A percentile compares a stretch with the other conserved stretches of the same genome.
phyloP scores from a whole-genome alignment of 1,140 invertebrate genomes.

The Archegozetes longisetosus region DNA sequence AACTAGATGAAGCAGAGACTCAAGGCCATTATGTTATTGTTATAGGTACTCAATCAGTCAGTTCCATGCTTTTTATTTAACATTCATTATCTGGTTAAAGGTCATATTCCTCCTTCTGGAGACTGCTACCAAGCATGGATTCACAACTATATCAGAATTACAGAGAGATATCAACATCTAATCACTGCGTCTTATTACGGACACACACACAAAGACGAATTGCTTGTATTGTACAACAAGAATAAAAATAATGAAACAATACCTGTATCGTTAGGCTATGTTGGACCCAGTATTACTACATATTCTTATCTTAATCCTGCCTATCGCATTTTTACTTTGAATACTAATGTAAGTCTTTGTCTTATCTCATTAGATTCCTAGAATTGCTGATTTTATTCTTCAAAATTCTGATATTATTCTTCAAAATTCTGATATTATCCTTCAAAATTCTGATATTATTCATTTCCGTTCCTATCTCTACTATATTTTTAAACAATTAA shows the following conservation, averaged over 20 bases:
- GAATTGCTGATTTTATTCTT: no score
- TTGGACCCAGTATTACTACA: constrained; percentile 8
- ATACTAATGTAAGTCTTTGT: not conserved
- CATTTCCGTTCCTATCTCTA: no score
- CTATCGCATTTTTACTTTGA: constrained; percentile 10
- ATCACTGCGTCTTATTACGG: constrained; percentile 6
- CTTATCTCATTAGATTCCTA: no score
- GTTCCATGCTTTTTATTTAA: not conserved
- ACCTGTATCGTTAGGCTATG: constrained; percentile 4
- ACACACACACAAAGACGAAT: constrained; percentile 15
- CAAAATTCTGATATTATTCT: no score
- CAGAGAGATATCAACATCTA: constrained; percentile 13
- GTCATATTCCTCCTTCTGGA: constrained; percentile 11
- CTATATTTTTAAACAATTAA: no score
- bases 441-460: no score
- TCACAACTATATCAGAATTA: constrained; percentile 15
- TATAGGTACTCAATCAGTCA: not conserved
- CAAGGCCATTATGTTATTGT: constrained; percentile 8
- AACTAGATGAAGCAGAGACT: constrained; percentile 9
- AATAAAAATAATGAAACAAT: not conserved
- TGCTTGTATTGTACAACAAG: constrained; percentile 7
- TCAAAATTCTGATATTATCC: no score
- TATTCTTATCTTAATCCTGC: constrained; percentile 10
- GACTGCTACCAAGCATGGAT: constrained; percentile 9
- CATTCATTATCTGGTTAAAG: not conserved